These are phyloP conservation scores for Leucophora obtusa DNA, from an alignment of 2,888 invertebrate genomes.

Conservation along the genomic window DNA sequence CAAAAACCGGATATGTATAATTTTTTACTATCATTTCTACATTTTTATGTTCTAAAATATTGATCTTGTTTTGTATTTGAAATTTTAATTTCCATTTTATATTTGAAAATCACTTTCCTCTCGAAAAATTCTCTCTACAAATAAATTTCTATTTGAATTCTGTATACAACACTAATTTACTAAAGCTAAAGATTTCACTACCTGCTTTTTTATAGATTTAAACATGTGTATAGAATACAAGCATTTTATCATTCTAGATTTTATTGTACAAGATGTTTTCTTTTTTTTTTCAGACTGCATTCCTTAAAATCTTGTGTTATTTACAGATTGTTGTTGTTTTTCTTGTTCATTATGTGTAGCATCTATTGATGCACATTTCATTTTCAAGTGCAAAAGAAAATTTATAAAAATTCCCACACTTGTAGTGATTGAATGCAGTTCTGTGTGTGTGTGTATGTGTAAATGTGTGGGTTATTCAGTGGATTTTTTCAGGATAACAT, in stretches of 20 bases:
- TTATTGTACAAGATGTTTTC: constrained; percentile 22
- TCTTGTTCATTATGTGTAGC: not conserved
- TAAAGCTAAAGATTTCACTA: constrained; percentile 33
- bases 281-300: constrained; percentile 37
- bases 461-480: not conserved
- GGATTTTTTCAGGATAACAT: constrained; percentile 31
- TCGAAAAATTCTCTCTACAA: constrained; percentile 10
- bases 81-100: constrained; percentile 42
- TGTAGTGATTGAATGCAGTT: constrained; percentile 59
- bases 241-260: not conserved
- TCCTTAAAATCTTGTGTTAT: constrained; percentile 18
- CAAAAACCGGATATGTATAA: constrained; percentile 58
- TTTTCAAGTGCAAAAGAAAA: constrained; percentile 60
- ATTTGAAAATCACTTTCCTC: constrained; percentile 42
- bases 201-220: constrained; percentile 29
- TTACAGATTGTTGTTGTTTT: constrained; percentile 25
- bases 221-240: constrained; percentile 30
- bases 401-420: constrained; percentile 61
- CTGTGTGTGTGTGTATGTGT: not conserved
- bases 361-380: not conserved
- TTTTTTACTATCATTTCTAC: constrained; percentile 29
- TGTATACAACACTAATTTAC: not conserved
- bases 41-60: constrained; percentile 36
- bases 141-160: constrained; percentile 16
- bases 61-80: constrained; percentile 18